Evolutionary conservation across 2,797 vertebrate genomes (phyloP).

Genomic region (Oreortyx pictus): DNA sequence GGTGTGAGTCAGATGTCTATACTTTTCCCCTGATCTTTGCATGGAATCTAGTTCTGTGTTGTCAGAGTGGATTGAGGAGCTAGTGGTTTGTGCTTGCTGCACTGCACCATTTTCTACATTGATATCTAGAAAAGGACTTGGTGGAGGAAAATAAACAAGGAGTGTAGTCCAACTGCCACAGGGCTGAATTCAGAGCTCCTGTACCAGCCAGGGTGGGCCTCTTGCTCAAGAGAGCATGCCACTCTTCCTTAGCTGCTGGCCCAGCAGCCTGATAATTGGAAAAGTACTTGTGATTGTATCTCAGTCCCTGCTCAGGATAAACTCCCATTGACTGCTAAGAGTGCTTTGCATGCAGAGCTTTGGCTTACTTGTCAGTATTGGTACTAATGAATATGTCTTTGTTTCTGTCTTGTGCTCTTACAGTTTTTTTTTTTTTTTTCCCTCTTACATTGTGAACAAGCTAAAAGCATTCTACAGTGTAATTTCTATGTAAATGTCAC

Average conservation of each 20-base stretch:
- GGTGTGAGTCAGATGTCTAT: neutral
- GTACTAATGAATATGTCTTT: conserved; percentile 36
- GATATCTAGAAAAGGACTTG: neutral
- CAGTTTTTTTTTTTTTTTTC: neutral
- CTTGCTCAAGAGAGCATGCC: neutral
- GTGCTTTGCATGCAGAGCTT: conserved; percentile 5
- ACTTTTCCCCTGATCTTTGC: neutral
- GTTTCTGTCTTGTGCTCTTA: neutral
- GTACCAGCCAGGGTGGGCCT: neutral
- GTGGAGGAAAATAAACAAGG: neutral
- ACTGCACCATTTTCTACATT: rapidly evolving
- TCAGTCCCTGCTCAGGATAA: neutral
- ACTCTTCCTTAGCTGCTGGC: neutral
- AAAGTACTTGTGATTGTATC: neutral
- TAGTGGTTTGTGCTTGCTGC: rapidly evolving
- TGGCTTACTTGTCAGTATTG: neutral
- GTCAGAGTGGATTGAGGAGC: neutral
- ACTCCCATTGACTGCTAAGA: neutral
- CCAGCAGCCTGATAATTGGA: neutral
- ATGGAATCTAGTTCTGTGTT: neutral
- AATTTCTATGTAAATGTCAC: neutral
- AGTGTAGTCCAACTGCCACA: rapidly evolving
- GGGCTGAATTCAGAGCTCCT: neutral
- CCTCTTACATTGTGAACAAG: neutral
- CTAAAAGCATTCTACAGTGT: conserved; percentile 13